Conservation (phyloP, 2,113 vertebrate species). For the Poeciliopsis retropinna region DNA sequence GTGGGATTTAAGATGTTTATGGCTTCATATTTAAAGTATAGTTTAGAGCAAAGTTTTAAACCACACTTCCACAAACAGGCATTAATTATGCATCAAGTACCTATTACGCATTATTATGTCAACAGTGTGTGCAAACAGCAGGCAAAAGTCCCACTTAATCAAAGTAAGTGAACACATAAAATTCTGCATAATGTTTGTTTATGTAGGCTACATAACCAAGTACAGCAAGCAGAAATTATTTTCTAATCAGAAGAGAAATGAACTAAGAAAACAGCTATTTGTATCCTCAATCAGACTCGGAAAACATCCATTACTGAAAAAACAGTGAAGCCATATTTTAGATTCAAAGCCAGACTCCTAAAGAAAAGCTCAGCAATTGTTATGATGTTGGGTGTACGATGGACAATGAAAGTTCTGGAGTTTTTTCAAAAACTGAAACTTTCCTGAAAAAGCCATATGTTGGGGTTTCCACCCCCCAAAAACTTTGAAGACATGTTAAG, state of each 20-base stretch:
- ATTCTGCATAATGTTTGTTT: neutral
- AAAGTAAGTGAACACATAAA: conserved; percentile 20
- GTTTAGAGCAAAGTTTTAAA: conserved; percentile 17
- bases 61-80: conserved; percentile 2
- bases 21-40: neutral
- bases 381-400: neutral
- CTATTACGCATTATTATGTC: neutral
- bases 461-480: too few species aligned
- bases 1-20: neutral
- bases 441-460: neutral
- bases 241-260: neutral
- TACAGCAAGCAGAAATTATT: neutral
- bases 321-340: neutral
- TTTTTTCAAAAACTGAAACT: neutral
- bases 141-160: conserved; percentile 26
- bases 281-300: neutral
- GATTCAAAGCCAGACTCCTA: neutral
- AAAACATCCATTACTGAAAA: neutral
- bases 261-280: neutral
- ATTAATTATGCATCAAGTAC: conserved; percentile 1
- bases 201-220: neutral
- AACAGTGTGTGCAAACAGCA: conserved; percentile 12
- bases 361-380: neutral
- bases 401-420: neutral
- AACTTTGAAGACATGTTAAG: neutral